These are phyloP conservation scores for Mohoua ochrocephala DNA, from an alignment of 2,113 vertebrate genomes.

Conservation along the genomic window DNA sequence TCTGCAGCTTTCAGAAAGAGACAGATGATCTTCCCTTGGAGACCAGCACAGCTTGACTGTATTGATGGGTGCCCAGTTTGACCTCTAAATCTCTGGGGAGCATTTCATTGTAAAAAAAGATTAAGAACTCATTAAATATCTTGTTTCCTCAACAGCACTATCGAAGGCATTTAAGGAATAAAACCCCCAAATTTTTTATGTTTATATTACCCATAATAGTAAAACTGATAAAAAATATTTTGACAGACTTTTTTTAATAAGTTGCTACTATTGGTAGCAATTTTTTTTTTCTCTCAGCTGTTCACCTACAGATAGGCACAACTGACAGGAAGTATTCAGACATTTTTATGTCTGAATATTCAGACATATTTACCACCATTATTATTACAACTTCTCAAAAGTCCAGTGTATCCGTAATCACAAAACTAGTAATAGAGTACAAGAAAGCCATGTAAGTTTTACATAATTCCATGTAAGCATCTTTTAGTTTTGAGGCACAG, in stretches of 20 bases:
- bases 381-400: neutral
- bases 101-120: neutral
- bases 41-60: constrained; percentile 13
- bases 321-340: neutral
- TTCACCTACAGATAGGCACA: neutral
- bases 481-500: constrained; percentile 15
- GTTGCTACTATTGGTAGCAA: neutral
- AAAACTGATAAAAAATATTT: neutral
- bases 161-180: neutral
- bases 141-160: constrained; percentile 1
- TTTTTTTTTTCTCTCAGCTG: neutral
- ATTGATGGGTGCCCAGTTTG: constrained; percentile 9
- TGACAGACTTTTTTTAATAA: neutral
- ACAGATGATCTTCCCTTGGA: constrained; percentile 55
- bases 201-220: neutral
- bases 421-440: neutral
- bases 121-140: constrained; percentile 1
- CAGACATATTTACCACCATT: neutral
- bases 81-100: constrained; percentile 53
- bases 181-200: neutral
- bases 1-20: constrained; percentile 19
- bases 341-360: neutral
- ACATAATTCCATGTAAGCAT: neutral
- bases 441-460: neutral
- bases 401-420: neutral